Evolutionary conservation across 1,140 invertebrate species (phyloP), one percentile per base, ranked within the genome.

Genomic region (Sipha flava): DNA sequence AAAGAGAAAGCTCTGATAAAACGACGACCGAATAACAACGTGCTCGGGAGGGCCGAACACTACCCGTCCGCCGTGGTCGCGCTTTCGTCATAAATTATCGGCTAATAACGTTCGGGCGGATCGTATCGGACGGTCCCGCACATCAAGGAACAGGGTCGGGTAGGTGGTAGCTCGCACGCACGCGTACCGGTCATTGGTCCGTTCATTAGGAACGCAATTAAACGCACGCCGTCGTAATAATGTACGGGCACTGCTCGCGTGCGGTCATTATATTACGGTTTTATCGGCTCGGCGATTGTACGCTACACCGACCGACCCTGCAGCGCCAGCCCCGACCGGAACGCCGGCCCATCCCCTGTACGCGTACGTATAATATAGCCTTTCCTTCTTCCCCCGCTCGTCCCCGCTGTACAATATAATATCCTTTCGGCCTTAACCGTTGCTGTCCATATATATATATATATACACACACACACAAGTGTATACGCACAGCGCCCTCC

Each of bases 11-110:
- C 21, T 47, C 18, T 31, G 70, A 73, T 73, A 73, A 73, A 73
- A 73, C 70, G 29, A 73, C 23, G 29, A 29, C 31, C n/a, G 31
- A 10, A 26, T 21, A 52, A 34, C 45, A 21, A 34, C 18, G 45
- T 34, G 31, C 31, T 21, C n/a, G 37, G 59, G 31, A n/a, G 29
- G 10, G 29, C 59, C 18, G 34, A 34, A 64, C 31, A 43, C 26
- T n/a, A 34, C 40, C n/a, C 18, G 14, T 31, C 23, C 43, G 3
- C 45, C 16, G 0, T 18, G n/a, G 29, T n/a, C 23, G 3, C 43
- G 29, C 31, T 16, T 31, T 40, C n/a, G 31, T 23, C 72, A 54
- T 75, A 75, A 75, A 75, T 75, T 75, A 75, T 75, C 72, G 72
- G 31, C 72, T 75, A 75, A 75, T 75, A 75, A 54, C 31, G 49